A percentile compares a stretch with the other conserved stretches of the same genome.
Evolutionary conservation across 2,888 invertebrate species (phyloP).

Genomic region (Hirudinaria manillensis): DNA sequence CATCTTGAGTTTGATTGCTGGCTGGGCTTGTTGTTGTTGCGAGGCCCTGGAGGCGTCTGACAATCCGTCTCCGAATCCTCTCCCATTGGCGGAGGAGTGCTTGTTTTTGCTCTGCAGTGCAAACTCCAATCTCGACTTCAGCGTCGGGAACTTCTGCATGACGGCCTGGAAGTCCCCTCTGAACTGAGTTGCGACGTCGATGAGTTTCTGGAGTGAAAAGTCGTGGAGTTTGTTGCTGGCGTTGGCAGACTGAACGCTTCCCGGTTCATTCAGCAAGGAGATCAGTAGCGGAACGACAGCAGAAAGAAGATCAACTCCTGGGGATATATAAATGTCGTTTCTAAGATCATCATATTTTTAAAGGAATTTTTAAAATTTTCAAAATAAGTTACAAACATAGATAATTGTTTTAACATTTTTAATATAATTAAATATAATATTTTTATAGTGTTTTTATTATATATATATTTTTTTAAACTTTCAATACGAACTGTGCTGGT

Average conservation of each 20-base stretch:
- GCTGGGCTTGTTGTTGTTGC: slow-evolving; percentile 42
- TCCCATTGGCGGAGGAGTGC: slow-evolving; percentile 24
- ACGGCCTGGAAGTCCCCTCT: slow-evolving; percentile 87
- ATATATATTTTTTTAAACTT: too few relatives aligned
- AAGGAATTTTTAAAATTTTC: neutral
- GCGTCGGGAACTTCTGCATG: slow-evolving; percentile 74
- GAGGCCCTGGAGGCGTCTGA: slow-evolving; percentile 20
- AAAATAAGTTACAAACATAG: neutral
- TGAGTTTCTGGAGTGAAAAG: slow-evolving; percentile 79
- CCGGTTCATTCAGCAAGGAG: slow-evolving; percentile 68
- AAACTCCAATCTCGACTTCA: slow-evolving; percentile 74
- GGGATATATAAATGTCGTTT: slow-evolving; percentile 37
- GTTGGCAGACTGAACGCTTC: slow-evolving; percentile 44
- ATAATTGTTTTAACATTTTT: neutral
- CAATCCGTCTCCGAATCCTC: slow-evolving; percentile 37
- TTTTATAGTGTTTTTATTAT: too few relatives aligned
- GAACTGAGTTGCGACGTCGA: slow-evolving; percentile 83
- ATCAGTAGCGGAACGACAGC: slow-evolving; percentile 84
- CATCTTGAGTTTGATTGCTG: slow-evolving; percentile 81
- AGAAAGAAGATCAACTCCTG: slow-evolving; percentile 83
- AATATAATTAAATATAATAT: neutral
- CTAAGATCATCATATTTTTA: neutral
- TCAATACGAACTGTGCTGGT: slow-evolving; percentile 45
- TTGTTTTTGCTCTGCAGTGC: slow-evolving; percentile 69
- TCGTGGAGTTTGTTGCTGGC: slow-evolving; percentile 66